These are phyloP conservation scores for silkworm (Bombyx mori) DNA, from an alignment of 1,140 invertebrate species.

Conservation along the genomic window ASM3026992v2 NC_085132.1:11065501-11066000, in stretches of 20 bases:
- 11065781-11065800: background rate
- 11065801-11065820: background rate
- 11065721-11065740: no score
- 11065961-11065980: slow-evolving; percentile 2
- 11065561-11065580: slow-evolving; percentile 79
- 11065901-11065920: background rate
- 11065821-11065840: background rate
- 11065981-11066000: slow-evolving; percentile 5
- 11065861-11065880: no score
- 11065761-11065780: no score
- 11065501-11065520: slow-evolving; percentile 81
- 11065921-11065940: slow-evolving; percentile 3
- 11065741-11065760: background rate
- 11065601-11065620: background rate
- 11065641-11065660: no score
- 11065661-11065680: no score
- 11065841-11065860: background rate
- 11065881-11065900: no score
- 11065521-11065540: slow-evolving; percentile 85
- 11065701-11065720: no score
- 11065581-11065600: slow-evolving; percentile 67
- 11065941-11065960: background rate
- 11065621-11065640: no score
- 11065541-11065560: slow-evolving; percentile 82
- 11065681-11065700: no score